phyloP scores from a whole-genome alignment of 2,888 invertebrate species.

The Netelia fuscicornis region DNA sequence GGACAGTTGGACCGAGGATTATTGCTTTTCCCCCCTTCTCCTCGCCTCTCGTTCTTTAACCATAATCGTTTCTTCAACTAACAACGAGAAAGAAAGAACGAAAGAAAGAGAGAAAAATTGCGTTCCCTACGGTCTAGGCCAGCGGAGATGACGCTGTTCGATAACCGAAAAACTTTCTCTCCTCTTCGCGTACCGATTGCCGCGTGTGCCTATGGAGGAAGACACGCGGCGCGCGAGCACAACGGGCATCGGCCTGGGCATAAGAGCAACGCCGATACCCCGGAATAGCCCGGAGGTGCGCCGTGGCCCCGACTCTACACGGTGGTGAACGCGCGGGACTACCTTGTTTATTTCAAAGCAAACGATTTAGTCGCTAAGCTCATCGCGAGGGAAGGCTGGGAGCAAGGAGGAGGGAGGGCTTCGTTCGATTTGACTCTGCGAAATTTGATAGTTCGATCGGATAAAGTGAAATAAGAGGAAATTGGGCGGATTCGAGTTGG shows the following conservation, averaged over 20 bases:
- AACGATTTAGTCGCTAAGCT: neutral
- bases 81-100: neutral
- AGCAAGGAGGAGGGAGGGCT: neutral
- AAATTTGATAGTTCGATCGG: neutral
- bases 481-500: too few relatives aligned
- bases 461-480: neutral
- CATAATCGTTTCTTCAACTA: neutral
- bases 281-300: constrained; percentile 55
- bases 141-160: constrained; percentile 74
- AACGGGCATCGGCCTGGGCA: neutral
- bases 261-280: constrained; percentile 4
- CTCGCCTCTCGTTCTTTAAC: neutral
- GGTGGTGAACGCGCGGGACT: constrained; percentile 4
- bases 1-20: constrained; percentile 10
- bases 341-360: constrained; percentile 16
- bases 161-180: constrained; percentile 82
- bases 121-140: constrained; percentile 80
- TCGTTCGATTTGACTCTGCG: neutral
- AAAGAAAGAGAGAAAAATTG: constrained; percentile 1
- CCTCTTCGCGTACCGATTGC: constrained; percentile 62
- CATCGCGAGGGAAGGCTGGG: neutral
- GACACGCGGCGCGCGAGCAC: constrained; percentile 1
- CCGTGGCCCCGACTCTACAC: constrained; percentile 24
- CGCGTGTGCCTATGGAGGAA: constrained; percentile 30
- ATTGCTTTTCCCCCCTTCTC: neutral